Evolutionary conservation across 1,140 invertebrate genomes (phyloP), one percentile per base, ranked within the genome.

Genomic region (Meloidogyne exigua): DNA sequence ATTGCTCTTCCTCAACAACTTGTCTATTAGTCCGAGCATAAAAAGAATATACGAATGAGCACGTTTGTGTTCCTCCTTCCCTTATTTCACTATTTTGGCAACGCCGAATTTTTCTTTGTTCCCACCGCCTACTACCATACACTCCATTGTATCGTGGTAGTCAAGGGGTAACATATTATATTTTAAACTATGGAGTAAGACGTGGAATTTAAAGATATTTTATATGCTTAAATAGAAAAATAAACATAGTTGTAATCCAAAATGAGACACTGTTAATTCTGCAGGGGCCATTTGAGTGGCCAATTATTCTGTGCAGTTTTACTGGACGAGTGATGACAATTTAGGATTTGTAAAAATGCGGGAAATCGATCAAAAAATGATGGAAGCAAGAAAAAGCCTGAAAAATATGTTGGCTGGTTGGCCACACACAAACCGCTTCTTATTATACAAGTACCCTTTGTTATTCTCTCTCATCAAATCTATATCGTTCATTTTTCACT

Each of bases 401-500:
- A 57, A 57, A 49, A 57, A 39, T 57, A 9, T 57, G 49, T 57
- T n/a, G 2, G 1, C 1, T 44, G 5, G 42, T 18, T 57, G 49
- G 49, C 49, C 49, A 57, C 49, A 57, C 49, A 57, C 49, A n/a
- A 57, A 57, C 49, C 49, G 0, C 49, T 57, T n/a, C 49, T n/a
- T 57, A n/a, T 57, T 57, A n/a, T 57, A 57, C 49, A 18, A 57
- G 49, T 57, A 18, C 49, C 3, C 7, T 4, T 5, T 57, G n/a
- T 57, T n/a, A n/a, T 57, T 57, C n/a, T 4, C 44, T 15, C 44
- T n/a, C 49, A 57, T 57, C 18, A 57, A 57, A n/a, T 57, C 18
- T n/a, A n/a, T 18, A n/a, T 57, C 49, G 49, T 9, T 57, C 18
- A 57, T 57, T 73, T 73, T 73, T 32, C n/a, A 25, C 23, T 12